Evolutionary conservation across 2,888 invertebrate species (phyloP), one percentile per base, ranked within the genome.

Genomic region (Hemithea aestivaria): DNA sequence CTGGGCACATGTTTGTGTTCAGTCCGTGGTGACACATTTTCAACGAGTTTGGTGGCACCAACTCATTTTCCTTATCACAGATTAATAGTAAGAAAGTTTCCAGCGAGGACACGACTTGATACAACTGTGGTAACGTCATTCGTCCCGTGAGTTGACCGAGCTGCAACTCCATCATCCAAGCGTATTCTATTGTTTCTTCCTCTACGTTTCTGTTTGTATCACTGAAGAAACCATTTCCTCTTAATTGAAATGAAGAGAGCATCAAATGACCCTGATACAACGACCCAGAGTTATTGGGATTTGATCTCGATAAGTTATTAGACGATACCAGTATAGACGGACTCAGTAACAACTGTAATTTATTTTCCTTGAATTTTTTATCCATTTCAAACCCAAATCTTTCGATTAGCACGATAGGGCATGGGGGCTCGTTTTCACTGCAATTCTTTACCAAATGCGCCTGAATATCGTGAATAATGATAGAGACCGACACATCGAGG

Each of bases 171-270:
- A 99, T 91, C 58, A 98, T 88, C 99, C 99, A 99, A 0, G 95
- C 96, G 72, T 99, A 99, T 72, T 99, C 99, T 9, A 99, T 80
- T 0, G 98, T 98, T 60, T 98, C 98, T 73, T 97, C 94, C 61
- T 97, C 96, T 10, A 98, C 88, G 6, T 93, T 91, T 46, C 97
- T 90, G 35, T 96, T 97, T 37, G 95, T 92, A 63, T 96, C 96
- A 55, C 98, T 98, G 68, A 99, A 99, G 92, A 97, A 95, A 0
- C 97, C 97, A 72, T 98, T 97, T 0, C 98, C 99, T 54, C 99
- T 90, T 60, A 97, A 90, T 74, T 96, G 95, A 28, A 96, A 88
- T 0, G 95, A 95, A 1, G 96, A 95, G 2, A 96, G 81, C 88
- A 96, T 91, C 39, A 96, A 74, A 69, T 96, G 95, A 0, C 96